Percentiles rank a stretch among this genome's conserved stretches.
Evolutionary conservation across 2,113 vertebrate species (phyloP).

Genomic region (Burhinus bistriatus): DNA sequence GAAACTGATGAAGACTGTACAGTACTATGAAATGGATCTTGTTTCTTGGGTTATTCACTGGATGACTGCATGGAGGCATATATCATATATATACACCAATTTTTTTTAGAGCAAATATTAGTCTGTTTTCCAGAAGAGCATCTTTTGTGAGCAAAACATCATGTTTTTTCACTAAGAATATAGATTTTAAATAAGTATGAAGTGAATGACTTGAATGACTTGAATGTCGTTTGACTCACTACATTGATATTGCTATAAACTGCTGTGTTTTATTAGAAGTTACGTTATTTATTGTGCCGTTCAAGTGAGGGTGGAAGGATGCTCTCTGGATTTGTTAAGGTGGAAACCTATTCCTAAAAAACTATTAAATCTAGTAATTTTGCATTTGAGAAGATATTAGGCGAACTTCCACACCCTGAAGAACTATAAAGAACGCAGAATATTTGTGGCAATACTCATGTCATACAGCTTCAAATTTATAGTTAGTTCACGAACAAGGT

Average conservation of each 20-base stretch:
- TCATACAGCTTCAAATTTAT: neutral
- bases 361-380: neutral
- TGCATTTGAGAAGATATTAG: neutral
- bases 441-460: neutral
- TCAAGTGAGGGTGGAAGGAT: neutral
- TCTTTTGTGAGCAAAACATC: neutral
- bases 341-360: neutral
- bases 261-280: neutral
- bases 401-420: neutral
- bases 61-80: neutral
- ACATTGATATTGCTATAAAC: neutral
- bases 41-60: neutral
- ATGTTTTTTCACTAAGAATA: neutral
- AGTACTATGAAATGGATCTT: neutral
- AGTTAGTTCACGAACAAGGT: neutral
- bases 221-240: neutral
- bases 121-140: neutral
- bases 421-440: neutral
- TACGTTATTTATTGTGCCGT: neutral
- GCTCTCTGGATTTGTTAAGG: neutral
- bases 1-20: neutral
- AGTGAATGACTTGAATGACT: neutral
- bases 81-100: neutral
- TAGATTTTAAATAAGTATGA: neutral
- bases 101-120: neutral